Percentiles rank a stretch among this genome's conserved stretches.
Evolutionary conservation across 2,113 vertebrate genomes (phyloP).

Genomic region (Brachypteracias leptosomus): DNA sequence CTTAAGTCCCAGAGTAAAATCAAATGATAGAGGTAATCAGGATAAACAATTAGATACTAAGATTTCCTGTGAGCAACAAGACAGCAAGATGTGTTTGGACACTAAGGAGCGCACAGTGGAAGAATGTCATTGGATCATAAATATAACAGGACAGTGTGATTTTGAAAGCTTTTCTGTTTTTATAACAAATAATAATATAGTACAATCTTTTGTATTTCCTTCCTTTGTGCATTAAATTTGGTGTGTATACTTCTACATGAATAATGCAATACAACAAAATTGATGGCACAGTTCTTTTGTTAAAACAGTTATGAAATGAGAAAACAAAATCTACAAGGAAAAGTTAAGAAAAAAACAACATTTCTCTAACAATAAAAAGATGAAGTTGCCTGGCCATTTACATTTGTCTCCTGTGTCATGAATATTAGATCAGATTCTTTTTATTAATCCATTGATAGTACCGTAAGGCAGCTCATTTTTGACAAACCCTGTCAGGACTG

Average conservation of each 20-base stretch:
- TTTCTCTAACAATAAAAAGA: conserved; percentile 55
- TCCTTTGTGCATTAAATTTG: conserved; percentile 29
- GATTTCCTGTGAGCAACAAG: background rate
- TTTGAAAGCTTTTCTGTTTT: conserved; percentile 21
- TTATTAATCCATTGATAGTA: conserved; percentile 62
- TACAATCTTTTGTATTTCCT: background rate
- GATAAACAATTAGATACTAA: background rate
- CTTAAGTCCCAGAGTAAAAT: background rate
- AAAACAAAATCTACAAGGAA: conserved; percentile 69
- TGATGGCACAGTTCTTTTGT: conserved; percentile 62
- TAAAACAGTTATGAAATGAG: conserved; percentile 66
- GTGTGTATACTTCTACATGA: conserved; percentile 40
- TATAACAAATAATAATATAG: conserved; percentile 8
- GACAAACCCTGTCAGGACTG: conserved; percentile 57
- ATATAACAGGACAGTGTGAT: background rate
- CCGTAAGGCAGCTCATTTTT: conserved; percentile 40
- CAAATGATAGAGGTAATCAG: background rate
- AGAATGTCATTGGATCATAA: conserved; percentile 1
- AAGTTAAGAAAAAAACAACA: conserved; percentile 57
- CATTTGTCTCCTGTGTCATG: conserved; percentile 51
- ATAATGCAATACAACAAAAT: conserved; percentile 68
- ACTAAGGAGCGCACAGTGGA: background rate
- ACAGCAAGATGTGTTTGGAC: background rate
- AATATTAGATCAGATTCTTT: conserved; percentile 68
- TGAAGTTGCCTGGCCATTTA: conserved; percentile 59